A percentile compares a stretch with the other conserved stretches of the same genome.
These are phyloP conservation scores for Dynastes hyllus DNA, from an alignment of 2,888 invertebrate species.

Conservation along the genomic window DNA sequence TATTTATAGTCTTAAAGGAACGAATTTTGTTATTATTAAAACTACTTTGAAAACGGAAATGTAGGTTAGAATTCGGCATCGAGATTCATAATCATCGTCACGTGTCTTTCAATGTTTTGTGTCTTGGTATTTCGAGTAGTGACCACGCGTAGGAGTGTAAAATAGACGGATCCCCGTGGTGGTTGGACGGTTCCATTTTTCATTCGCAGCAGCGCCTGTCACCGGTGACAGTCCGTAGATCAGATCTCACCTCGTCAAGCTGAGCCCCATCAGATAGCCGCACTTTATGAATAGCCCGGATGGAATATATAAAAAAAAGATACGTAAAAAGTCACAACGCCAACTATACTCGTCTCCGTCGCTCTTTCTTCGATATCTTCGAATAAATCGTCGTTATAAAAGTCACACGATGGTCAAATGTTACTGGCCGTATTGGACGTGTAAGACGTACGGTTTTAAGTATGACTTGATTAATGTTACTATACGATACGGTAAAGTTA, in stretches of 20 bases:
- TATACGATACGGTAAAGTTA: conserved; percentile 24
- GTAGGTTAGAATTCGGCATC: not conserved
- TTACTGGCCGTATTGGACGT: conserved; percentile 30
- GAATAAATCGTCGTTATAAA: conserved; percentile 46
- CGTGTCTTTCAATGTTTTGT: conserved; percentile 37
- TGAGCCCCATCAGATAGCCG: conserved; percentile 59
- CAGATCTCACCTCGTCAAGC: conserved; percentile 65
- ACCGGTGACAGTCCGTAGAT: conserved; percentile 66
- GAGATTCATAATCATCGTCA: conserved; percentile 32
- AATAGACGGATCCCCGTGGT: conserved; percentile 56
- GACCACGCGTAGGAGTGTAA: conserved; percentile 53
- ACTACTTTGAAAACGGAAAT: not conserved
- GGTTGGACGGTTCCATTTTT: conserved; percentile 64
- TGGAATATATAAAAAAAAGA: conserved; percentile 59
- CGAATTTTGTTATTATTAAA: not conserved
- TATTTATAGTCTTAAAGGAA: too few species aligned
- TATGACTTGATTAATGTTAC: conserved; percentile 45
- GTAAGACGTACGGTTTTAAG: conserved; percentile 37
- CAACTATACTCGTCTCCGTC: conserved; percentile 30
- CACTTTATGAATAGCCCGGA: conserved; percentile 59
- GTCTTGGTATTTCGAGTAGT: conserved; percentile 48
- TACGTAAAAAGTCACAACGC: conserved; percentile 52
- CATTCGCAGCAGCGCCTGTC: conserved; percentile 67
- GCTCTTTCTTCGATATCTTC: conserved; percentile 44
- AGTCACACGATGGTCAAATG: conserved; percentile 46